Base-by-base conservation (phyloP, 1,140 invertebrate species). In the Catajapyx aquilonaris region DNA sequence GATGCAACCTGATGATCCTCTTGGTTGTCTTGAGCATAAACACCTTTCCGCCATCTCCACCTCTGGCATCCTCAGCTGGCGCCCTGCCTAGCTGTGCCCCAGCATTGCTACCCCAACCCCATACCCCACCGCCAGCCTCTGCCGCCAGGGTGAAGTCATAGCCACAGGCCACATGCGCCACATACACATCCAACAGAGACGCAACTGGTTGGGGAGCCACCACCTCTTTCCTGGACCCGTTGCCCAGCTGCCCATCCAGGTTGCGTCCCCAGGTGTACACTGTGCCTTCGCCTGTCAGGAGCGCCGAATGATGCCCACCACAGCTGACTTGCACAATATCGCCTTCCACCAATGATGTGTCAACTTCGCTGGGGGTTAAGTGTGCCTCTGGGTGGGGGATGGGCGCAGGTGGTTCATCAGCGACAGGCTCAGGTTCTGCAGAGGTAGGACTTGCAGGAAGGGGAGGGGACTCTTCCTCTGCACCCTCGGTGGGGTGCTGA, bases 241-340 rank as follows among this genome's bases (percentile, higher is more conserved):
- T 67, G n/a, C 76, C 76, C 38, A 76, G 52, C 52, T 78, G 76
- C 11, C 71, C 75, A 49, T 77, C 73, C 13, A 71, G 50, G 53
- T 75, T 77, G 28, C 67, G 55, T 20, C 76, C 76, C 73, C 75
- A 79, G 1, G 65, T 63, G 45, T 70, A 78, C 2, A 77, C 54
- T 20, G 61, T 61, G 11, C 72, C 73, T 43, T 68, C 61, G 34
- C 61, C 60, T 3, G 72, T 76, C 20, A 78, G 45, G n/a, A 77
- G 44, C 11, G 66, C 61, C 34, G 65, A 69, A 49, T 81, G 76
- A 44, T 73, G 68, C 47, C 65, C 71, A 11, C 76, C 76, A 46
- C 69, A 69, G 39, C 66, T 57, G 45, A 76, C 61, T 56, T 69
- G 65, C 16, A 62, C 44, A 41, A 72, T 70, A 47, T 60, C 51